phyloP scores from a whole-genome alignment of 2,797 vertebrate species.

The Schizopygopsis malacanthus region DNA sequence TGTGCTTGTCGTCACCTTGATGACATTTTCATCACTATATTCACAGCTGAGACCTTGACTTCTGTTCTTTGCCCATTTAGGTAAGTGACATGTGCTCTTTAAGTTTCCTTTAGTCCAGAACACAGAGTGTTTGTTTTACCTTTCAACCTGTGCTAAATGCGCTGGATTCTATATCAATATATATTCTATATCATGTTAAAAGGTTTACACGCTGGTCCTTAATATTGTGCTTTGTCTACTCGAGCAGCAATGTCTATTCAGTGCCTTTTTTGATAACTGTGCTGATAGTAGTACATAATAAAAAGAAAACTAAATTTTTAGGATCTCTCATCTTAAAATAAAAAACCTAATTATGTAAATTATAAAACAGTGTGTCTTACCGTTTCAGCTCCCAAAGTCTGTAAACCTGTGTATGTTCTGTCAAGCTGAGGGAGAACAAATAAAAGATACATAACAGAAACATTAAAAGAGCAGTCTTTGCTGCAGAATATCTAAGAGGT shows the following conservation, averaged over 20 bases:
- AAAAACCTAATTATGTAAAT: neutral
- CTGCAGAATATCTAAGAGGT: neutral
- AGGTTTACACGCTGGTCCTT: neutral
- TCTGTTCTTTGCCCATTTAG: neutral
- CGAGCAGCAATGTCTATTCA: neutral
- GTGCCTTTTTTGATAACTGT: neutral
- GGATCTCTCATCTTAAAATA: neutral
- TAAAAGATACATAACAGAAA: neutral
- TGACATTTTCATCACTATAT: neutral
- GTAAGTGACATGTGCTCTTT: neutral
- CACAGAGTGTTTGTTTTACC: neutral
- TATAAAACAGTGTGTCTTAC: conserved; percentile 74
- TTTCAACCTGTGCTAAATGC: neutral
- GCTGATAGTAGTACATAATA: neutral
- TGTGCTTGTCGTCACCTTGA: neutral
- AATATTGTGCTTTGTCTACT: neutral
- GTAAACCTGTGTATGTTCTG: conserved; percentile 96
- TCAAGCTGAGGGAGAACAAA: conserved; percentile 84
- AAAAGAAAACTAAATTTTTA: neutral
- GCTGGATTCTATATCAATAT: neutral
- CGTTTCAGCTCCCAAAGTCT: conserved; percentile 97
- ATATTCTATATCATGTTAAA: neutral
- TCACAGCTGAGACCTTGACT: neutral
- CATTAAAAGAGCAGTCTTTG: conserved; percentile 34
- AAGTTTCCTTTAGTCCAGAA: neutral